Base-by-base conservation (phyloP, 1,140 invertebrate genomes). In the Hypsibius dujardini region DNA sequence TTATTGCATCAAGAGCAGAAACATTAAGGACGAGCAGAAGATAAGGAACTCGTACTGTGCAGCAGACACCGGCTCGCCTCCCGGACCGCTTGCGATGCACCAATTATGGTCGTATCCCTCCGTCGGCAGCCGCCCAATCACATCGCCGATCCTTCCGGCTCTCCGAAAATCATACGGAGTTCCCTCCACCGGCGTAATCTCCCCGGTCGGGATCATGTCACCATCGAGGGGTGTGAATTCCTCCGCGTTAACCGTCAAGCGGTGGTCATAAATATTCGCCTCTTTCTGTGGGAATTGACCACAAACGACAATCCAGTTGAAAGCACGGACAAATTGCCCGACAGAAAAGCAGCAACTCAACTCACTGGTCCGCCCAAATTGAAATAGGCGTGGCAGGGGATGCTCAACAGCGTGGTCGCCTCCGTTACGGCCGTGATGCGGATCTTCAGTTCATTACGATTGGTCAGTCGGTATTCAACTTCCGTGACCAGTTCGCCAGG, bases 371-470 rank as follows among this genome's bases (percentile, higher is more conserved):
- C 92, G 72, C 86, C 89, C 47, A 97, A 80, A 80, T 97, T 97
- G 77, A 95, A 95, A 78, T 95, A 96, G 2, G 88, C 84, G 78
- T 97, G 93, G 79, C 94, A 95, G 0, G 91, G 90, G 56, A 96
- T 79, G 79, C 93, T 95, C 0, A 97, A 84, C 1, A 89, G 86
- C 0, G 91, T 94, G 2, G 87, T 82, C 77, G 88, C 88, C 0
- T 84, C 87, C 0, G 87, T 85, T 2, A 82, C 84, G 0, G 90
- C 88, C 72, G 82, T 82, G 79, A 89, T 90, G 40, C 85, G 79
- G 1, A 95, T 83, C 7, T 81, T 77, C 1, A 95, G 79, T 72
- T 84, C 83, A 74, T 90, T 87, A 62, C 89, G 84, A 28, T 85
- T 80, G 1, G 82, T 86, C 1, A 96, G 79, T 72, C 85, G 81